A percentile compares a stretch with the other conserved stretches of the same genome.
Evolutionary conservation across 2,888 invertebrate genomes (phyloP).

Genomic region (Serripes groenlandicus): DNA sequence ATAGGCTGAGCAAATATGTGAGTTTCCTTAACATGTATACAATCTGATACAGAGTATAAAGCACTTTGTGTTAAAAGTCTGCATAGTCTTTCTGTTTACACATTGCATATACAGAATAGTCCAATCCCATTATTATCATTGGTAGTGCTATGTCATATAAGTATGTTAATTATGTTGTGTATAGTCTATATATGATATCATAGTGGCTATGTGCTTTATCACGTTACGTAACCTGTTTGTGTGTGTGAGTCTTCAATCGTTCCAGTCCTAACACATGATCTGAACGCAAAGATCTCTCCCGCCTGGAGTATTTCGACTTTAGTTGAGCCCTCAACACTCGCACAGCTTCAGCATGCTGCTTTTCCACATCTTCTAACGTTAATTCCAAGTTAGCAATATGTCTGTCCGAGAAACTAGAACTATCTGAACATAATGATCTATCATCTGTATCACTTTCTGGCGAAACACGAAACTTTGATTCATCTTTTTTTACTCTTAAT

Average conservation of each 20-base stretch:
- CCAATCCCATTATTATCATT: neutral
- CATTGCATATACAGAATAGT: slow-evolving; percentile 4
- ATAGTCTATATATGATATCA: slow-evolving; percentile 6
- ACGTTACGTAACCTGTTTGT: slow-evolving; percentile 55
- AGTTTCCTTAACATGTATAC: too few species aligned
- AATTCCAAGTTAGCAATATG: slow-evolving; percentile 64
- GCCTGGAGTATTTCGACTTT: slow-evolving; percentile 64
- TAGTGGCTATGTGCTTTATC: slow-evolving; percentile 13
- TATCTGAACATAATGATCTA: slow-evolving; percentile 51
- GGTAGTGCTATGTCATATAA: neutral
- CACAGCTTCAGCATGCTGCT: slow-evolving; percentile 75
- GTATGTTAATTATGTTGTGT: slow-evolving; percentile 4
- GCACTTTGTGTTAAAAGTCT: slow-evolving; percentile 10
- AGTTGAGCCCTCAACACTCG: slow-evolving; percentile 77
- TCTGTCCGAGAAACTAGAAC: slow-evolving; percentile 35
- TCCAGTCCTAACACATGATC: slow-evolving; percentile 60
- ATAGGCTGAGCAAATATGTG: too few species aligned
- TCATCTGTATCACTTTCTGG: slow-evolving; percentile 54
- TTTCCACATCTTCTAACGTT: slow-evolving; percentile 71
- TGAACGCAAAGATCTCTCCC: slow-evolving; percentile 61
- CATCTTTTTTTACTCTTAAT: slow-evolving; percentile 59
- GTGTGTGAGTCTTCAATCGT: slow-evolving; percentile 30
- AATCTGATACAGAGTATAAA: neutral
- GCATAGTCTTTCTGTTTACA: slow-evolving; percentile 13
- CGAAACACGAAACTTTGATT: slow-evolving; percentile 14